These are phyloP conservation scores for Hypanus sabinus DNA, from an alignment of 2,113 vertebrate species.

Conservation along the genomic window DNA sequence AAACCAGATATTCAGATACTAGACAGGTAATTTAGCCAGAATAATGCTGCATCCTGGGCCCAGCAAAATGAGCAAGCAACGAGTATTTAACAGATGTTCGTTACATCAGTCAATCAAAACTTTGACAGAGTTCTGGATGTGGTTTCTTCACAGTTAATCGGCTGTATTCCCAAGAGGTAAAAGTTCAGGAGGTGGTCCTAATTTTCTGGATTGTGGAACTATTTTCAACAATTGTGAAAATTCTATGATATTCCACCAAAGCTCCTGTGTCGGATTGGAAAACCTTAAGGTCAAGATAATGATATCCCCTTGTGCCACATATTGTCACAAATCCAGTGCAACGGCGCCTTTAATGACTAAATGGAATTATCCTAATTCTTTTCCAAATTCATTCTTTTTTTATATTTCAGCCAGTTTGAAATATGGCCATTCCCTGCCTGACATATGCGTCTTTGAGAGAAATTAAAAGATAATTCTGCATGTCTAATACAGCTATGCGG, in stretches of 20 bases:
- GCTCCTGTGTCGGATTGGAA: neutral
- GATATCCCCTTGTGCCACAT: neutral
- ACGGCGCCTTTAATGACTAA: neutral
- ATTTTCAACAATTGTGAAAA: neutral
- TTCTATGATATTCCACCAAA: neutral
- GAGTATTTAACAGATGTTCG: neutral
- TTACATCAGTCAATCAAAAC: neutral
- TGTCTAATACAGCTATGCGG: neutral
- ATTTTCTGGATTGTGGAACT: neutral
- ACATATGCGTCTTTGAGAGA: neutral
- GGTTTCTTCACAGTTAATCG: no score
- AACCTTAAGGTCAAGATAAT: neutral
- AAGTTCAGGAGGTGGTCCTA: neutral
- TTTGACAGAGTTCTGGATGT: neutral
- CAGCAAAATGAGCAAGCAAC: no score
- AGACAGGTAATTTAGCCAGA: no score
- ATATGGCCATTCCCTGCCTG: neutral
- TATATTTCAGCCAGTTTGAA: neutral
- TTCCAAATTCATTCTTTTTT: neutral
- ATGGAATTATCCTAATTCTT: neutral
- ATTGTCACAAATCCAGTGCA: neutral
- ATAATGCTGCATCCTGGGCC: no score
- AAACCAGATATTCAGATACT: no score
- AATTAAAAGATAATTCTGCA: neutral
- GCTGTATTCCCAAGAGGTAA: neutral